Base-by-base conservation (phyloP, 2,797 vertebrate genomes). In the Sebastes hubbsi region DNA sequence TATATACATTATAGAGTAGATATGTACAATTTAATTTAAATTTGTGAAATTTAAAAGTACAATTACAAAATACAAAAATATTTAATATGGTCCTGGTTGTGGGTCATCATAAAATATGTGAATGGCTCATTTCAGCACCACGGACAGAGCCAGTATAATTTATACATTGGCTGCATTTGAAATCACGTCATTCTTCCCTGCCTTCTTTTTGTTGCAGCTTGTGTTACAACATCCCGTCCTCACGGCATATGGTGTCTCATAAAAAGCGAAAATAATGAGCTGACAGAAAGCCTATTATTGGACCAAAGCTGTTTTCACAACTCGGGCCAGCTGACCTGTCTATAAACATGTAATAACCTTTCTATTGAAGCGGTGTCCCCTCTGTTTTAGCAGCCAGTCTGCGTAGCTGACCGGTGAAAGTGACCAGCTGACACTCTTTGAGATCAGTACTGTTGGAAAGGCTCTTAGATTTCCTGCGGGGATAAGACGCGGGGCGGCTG, bases 91-190 rank as follows among this genome's bases (percentile, higher is more conserved):
- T 62, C 25, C 30, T 49, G n/a, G 25, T 32, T 78, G 49, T 56
- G 25, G 30, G 32, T 52, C 59, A 63, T 13, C 54, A 52, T 6
- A 30, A 68, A 65, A 29, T 16, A 71, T 12, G 13, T 34, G 36
- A 62, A 22, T 4, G 2, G 22, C 14, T 85, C 1, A 27, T 30
- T 91, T 90, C 85, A 93, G 88, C 73, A 92, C 89, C 87, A 82
- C 18, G 87, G 90, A 91, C 85, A 93, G 93, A 73, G 80, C 3
- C 42, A n/a, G 10, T 6, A 25, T 68, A 1, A 72, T 75, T 78
- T 74, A 69, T 65, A 64, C 54, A 64, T 24, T 29, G 34, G 36
- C 56, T 66, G 18, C 18, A 60, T 75, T 64, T 73, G 13, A 69
- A 77, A 77, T 77, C 0, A 72, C 14, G 10, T 75, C 55, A 78